Evolutionary conservation across 1,140 invertebrate genomes (phyloP).

Genomic region (Drosophila funebris): DNA sequence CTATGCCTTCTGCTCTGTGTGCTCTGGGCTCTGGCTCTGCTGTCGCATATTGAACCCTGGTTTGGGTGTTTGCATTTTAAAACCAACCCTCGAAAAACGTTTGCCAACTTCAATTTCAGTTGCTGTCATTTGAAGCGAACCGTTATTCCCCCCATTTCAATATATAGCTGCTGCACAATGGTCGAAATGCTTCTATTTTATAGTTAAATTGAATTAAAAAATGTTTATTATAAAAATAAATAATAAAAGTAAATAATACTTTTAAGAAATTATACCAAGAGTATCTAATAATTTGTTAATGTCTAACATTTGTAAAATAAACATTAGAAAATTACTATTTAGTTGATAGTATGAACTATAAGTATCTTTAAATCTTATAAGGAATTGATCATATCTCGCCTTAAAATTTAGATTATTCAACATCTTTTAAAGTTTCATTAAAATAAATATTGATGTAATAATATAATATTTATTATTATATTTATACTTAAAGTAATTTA

Average conservation of each 20-base stretch:
- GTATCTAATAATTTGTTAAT: too few species aligned
- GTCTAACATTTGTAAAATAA: too few species aligned
- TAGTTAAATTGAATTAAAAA: neutral
- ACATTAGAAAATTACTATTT: too few species aligned
- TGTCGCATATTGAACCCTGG: conserved; percentile 32
- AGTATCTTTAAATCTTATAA: too few species aligned
- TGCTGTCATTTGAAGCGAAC: conserved; percentile 68
- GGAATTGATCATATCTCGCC: too few species aligned
- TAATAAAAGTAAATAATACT: neutral
- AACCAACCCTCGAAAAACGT: conserved; percentile 74
- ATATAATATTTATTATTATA: too few species aligned
- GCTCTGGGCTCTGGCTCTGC: conserved; percentile 14
- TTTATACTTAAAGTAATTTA: too few species aligned
- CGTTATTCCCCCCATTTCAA: conserved; percentile 1
- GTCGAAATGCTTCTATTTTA: neutral
- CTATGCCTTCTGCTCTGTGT: conserved; percentile 9
- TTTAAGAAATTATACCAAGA: too few species aligned
- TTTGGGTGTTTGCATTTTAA: conserved; percentile 77
- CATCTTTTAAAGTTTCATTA: too few species aligned
- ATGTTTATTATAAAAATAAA: neutral
- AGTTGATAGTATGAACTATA: too few species aligned
- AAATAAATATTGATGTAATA: too few species aligned
- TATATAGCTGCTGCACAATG: conserved; percentile 19
- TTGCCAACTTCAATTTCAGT: conserved; percentile 80
- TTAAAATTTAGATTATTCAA: too few species aligned